phyloP scores from a whole-genome alignment of 1,140 invertebrate species.

The Temnothorax curvispinosus region DNA sequence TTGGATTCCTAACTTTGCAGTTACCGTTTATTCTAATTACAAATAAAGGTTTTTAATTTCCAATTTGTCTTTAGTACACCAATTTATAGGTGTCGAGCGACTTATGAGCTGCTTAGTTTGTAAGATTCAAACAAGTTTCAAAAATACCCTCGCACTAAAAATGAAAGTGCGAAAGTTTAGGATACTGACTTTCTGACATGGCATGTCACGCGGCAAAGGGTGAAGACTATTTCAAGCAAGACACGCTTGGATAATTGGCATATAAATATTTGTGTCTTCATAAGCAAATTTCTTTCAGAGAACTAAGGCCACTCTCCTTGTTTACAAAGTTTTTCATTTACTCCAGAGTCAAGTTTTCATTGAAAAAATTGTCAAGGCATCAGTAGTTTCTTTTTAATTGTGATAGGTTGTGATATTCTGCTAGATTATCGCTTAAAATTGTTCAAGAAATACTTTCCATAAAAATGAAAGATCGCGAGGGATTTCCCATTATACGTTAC shows the following conservation, averaged over 20 bases:
- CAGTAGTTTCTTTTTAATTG: slow-evolving; percentile 1
- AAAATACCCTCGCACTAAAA: background rate
- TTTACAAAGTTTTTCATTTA: slow-evolving; percentile 19
- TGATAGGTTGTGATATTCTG: background rate
- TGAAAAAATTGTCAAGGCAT: slow-evolving; percentile 33
- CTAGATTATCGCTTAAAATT: slow-evolving; percentile 21
- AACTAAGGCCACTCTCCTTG: slow-evolving; percentile 40
- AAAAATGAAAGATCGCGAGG: slow-evolving; percentile 72
- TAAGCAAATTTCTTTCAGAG: slow-evolving; percentile 14
- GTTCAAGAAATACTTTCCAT: slow-evolving; percentile 61
- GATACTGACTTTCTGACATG: background rate
- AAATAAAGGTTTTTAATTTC: background rate
- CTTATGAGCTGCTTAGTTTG: background rate
- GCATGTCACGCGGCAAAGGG: background rate
- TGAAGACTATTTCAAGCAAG: slow-evolving; percentile 7
- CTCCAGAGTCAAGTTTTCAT: background rate
- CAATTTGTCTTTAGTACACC: background rate
- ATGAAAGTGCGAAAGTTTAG: background rate
- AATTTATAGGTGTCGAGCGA: background rate
- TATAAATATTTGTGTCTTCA: background rate
- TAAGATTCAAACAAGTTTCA: background rate
- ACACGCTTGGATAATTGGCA: slow-evolving; percentile 16
- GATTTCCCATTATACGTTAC: slow-evolving; percentile 68
- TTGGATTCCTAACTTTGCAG: background rate
- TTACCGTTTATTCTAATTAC: background rate